Percentiles rank a stretch among this genome's conserved stretches.
Evolutionary conservation across 2,888 invertebrate species (phyloP).

Genomic region (Strigamia transsilvanica): DNA sequence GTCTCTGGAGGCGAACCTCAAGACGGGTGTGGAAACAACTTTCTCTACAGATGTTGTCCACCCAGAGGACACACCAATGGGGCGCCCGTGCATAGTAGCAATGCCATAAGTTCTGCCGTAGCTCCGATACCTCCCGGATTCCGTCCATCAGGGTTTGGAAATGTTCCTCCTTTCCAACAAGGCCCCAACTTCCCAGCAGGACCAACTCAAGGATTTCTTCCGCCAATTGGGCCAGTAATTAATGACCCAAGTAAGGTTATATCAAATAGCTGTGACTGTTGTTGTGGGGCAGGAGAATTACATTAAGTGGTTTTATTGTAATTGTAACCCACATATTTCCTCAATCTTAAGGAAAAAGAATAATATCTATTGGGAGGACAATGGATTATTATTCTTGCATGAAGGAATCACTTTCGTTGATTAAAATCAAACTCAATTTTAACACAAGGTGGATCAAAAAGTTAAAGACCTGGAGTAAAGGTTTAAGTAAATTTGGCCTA

Average conservation of each 20-base stretch:
- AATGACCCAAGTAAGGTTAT: conserved; percentile 53
- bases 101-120: conserved; percentile 52
- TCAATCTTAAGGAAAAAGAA: background rate
- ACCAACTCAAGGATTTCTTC: conserved; percentile 52
- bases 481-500: conserved; percentile 30
- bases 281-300: background rate
- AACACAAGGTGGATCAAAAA: background rate
- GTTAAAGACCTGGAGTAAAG: conserved; percentile 16
- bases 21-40: conserved; percentile 53
- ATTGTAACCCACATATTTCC: background rate
- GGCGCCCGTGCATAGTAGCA: conserved; percentile 38
- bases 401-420: background rate
- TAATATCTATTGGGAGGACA: background rate
- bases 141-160: conserved; percentile 5
- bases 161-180: conserved; percentile 14
- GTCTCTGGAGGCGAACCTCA: conserved; percentile 54
- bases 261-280: background rate
- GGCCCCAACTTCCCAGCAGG: conserved; percentile 23
- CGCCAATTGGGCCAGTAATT: conserved; percentile 52
- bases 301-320: background rate
- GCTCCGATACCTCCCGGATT: conserved; percentile 50
- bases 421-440: background rate
- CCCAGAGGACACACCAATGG: conserved; percentile 46
- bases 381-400: conserved; percentile 7
- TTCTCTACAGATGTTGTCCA: conserved; percentile 53